Evolutionary conservation across 2,888 invertebrate genomes (phyloP).

Genomic region (Trypoxylon attenuatum): DNA sequence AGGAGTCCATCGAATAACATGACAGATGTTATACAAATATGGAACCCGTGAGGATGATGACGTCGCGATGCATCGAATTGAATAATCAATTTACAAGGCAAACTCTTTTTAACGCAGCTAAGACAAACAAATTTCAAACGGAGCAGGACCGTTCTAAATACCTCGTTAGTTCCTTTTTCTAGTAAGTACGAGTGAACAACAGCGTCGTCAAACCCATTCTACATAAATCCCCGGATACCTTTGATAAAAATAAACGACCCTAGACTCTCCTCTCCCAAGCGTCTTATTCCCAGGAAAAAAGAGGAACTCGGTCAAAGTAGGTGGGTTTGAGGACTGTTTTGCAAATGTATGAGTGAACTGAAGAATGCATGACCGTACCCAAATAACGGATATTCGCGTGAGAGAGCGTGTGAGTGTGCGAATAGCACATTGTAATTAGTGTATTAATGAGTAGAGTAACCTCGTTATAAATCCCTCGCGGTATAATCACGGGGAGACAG

Average conservation of each 20-base stretch:
- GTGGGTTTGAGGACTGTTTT: neutral
- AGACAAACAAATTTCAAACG: slow-evolving; percentile 5
- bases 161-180: slow-evolving; percentile 49
- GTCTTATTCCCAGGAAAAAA: no score
- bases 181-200: slow-evolving; percentile 35
- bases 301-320: no score
- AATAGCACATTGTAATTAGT: slow-evolving; percentile 54
- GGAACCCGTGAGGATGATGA: no score
- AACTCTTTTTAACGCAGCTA: neutral
- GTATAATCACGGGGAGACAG: slow-evolving; percentile 32
- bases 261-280: no score
- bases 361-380: neutral
- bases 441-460: slow-evolving; percentile 51
- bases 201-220: neutral
- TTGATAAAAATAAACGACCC: neutral
- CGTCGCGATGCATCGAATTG: no score
- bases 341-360: neutral
- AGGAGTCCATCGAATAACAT: no score
- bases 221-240: neutral
- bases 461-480: slow-evolving; percentile 43
- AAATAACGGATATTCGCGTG: no score
- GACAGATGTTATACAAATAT: no score
- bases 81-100: neutral
- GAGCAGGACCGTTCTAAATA: slow-evolving; percentile 25
- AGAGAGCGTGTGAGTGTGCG: slow-evolving; percentile 26